phyloP scores from a whole-genome alignment of 2,888 invertebrate species.

The Orthonychiurus folsomi region DNA sequence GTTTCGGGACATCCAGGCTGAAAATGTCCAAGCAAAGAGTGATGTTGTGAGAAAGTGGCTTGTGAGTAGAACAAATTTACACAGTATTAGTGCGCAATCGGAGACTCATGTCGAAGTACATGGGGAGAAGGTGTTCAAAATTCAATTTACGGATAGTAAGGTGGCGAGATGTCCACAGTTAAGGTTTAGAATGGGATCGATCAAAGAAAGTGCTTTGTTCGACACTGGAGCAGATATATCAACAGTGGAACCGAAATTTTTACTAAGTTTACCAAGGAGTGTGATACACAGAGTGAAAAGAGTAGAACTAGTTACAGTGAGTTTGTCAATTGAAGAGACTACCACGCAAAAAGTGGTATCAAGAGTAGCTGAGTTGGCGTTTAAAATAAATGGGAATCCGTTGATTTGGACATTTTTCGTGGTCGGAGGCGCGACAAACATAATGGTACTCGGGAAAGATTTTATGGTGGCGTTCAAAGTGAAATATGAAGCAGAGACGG shows the following conservation, averaged over 20 bases:
- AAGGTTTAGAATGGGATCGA: not conserved
- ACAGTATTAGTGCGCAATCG: too few relatives aligned
- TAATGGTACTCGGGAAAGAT: not conserved
- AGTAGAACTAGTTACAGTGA: not conserved
- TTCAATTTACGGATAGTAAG: too few relatives aligned
- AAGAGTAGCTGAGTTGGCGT: not conserved
- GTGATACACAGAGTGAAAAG: not conserved
- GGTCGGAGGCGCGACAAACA: not conserved
- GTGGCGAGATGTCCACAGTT: not conserved
- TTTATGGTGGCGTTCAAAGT: not conserved
- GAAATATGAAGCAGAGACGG: not conserved
- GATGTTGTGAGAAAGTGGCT: not conserved
- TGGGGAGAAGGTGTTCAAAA: too few relatives aligned
- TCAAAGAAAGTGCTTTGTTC: not conserved
- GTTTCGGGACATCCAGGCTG: not conserved
- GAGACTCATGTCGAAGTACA: too few relatives aligned
- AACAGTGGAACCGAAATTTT: not conserved
- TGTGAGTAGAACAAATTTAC: too few relatives aligned
- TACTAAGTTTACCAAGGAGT: not conserved
- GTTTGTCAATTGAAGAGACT: not conserved
- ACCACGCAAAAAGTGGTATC: not conserved
- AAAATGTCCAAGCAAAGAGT: not conserved
- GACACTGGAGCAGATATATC: not conserved
- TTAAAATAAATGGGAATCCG: not conserved
- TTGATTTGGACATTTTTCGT: not conserved